Evolutionary conservation across 2,888 invertebrate genomes (phyloP).

Genomic region (Omphaloscelis lunosa): DNA sequence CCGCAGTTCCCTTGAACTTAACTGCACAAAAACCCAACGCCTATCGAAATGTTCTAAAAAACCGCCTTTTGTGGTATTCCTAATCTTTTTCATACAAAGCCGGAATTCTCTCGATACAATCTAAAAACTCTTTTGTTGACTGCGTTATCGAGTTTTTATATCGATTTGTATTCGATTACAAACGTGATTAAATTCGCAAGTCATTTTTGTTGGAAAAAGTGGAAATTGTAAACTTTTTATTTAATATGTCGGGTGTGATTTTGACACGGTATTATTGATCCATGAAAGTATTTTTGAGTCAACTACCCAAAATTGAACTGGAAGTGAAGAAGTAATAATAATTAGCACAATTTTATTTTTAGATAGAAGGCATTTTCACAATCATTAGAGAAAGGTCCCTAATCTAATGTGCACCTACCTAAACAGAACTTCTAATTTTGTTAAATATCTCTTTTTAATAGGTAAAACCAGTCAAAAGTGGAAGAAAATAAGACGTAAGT

Average conservation of each 20-base stretch:
- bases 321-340: conserved; percentile 28
- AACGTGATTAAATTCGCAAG: conserved; percentile 49
- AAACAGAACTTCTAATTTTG: not conserved
- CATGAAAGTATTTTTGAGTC: too few relatives aligned
- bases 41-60: conserved; percentile 67
- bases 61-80: conserved; percentile 62
- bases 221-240: not conserved
- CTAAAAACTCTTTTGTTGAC: conserved; percentile 71
- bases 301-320: not conserved
- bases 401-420: conserved; percentile 5
- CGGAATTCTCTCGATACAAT: conserved; percentile 69
- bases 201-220: conserved; percentile 44
- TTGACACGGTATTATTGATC: too few relatives aligned
- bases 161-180: conserved; percentile 47
- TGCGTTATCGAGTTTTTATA: conserved; percentile 63
- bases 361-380: conserved; percentile 52
- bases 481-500: not conserved
- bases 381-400: conserved; percentile 21
- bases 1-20: conserved; percentile 69
- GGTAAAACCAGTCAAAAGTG: not conserved
- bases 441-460: not conserved
- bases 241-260: not conserved
- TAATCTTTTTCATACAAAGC: conserved; percentile 73
- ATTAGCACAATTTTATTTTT: conserved; percentile 34
- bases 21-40: conserved; percentile 54